These are phyloP conservation scores for Drosophila sucinea DNA, from an alignment of 1,140 invertebrate species.

Conservation along the genomic window DNA sequence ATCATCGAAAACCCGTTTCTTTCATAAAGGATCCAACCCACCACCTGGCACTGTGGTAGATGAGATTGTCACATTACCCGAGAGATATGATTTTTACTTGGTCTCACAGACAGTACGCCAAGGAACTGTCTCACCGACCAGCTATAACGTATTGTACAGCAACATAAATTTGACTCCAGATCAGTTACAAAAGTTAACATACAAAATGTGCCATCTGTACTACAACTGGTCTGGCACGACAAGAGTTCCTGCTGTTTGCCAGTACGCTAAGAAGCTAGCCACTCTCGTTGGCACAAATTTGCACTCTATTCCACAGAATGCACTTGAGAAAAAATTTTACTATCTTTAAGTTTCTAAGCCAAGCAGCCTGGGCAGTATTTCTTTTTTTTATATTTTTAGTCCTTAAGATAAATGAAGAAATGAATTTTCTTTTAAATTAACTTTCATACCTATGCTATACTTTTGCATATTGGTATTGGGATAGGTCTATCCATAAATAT, in stretches of 20 bases:
- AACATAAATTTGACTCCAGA: conserved; percentile 86
- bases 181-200: conserved; percentile 89
- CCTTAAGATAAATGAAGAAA: not conserved
- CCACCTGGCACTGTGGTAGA: conserved; percentile 94
- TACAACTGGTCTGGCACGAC: conserved; percentile 94
- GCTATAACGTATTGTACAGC: conserved; percentile 91
- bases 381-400: not conserved
- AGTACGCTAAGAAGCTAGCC: conserved; percentile 94
- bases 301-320: conserved; percentile 85
- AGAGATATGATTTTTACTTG: conserved; percentile 93
- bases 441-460: not conserved
- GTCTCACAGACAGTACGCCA: conserved; percentile 90
- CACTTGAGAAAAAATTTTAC: conserved; percentile 84
- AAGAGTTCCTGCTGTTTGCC: conserved; percentile 92
- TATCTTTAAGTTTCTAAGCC: conserved; percentile 75
- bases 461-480: not conserved
- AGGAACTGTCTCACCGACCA: conserved; percentile 92
- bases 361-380: not conserved
- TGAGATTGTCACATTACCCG: conserved; percentile 91
- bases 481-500: not conserved
- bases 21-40: conserved; percentile 84
- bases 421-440: not conserved
- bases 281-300: conserved; percentile 90
- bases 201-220: conserved; percentile 93
- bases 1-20: conserved; percentile 88